These are phyloP conservation scores for Edolisoma coerulescens DNA, from an alignment of 2,113 vertebrate species.

Conservation along the genomic window DNA sequence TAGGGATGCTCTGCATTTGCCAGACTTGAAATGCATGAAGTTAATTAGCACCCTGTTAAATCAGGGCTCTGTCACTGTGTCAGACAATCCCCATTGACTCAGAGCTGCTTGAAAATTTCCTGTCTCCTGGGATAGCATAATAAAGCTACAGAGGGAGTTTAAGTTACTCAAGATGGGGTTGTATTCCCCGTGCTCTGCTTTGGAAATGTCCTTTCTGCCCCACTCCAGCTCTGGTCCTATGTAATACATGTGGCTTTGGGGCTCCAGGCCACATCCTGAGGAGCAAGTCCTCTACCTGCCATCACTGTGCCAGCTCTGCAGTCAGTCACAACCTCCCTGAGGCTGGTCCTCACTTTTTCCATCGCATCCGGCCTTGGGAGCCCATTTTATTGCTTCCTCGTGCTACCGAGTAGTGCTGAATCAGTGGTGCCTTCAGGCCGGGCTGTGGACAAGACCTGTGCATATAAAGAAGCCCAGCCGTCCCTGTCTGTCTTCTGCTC, in stretches of 20 bases:
- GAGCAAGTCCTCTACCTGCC: neutral
- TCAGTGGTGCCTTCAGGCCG: neutral
- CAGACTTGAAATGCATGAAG: conserved; percentile 6
- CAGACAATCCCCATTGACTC: neutral
- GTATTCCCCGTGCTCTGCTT: neutral
- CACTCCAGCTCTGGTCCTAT: neutral
- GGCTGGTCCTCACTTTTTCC: neutral
- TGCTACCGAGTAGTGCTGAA: neutral
- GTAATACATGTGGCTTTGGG: neutral
- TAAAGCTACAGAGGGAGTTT: neutral
- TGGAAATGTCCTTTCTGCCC: neutral
- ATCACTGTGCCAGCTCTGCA: neutral
- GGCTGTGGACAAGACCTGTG: neutral
- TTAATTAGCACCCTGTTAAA: conserved; percentile 46
- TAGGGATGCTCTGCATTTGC: neutral
- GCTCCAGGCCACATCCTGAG: neutral
- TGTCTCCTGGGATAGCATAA: neutral
- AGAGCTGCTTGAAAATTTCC: neutral
- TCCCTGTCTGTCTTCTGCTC: neutral
- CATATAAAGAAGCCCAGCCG: neutral
- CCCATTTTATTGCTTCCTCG: neutral
- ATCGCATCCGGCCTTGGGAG: neutral
- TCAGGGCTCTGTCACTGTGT: neutral
- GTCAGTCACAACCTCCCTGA: neutral
- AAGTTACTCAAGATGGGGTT: neutral